These are phyloP conservation scores for Gymnoscelis rufifasciata DNA, from an alignment of 2,888 invertebrate genomes.

Conservation along the genomic window DNA sequence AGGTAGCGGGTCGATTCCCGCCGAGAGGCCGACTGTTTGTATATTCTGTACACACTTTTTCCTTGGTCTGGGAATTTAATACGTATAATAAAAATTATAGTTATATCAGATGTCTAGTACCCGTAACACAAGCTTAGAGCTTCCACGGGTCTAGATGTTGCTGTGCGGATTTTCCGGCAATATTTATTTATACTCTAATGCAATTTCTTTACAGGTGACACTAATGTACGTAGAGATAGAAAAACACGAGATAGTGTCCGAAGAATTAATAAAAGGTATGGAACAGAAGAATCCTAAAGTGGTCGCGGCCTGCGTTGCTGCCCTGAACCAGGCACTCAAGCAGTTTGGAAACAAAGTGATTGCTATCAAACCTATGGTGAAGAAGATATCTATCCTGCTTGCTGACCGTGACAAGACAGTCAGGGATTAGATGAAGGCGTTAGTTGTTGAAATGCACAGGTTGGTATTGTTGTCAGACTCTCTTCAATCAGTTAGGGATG, in stretches of 20 bases:
- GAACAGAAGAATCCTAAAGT: conserved; percentile 98
- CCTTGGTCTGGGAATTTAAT: too few relatives aligned
- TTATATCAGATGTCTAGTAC: too few relatives aligned
- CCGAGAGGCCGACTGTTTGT: too few relatives aligned
- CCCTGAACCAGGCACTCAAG: conserved; percentile 86
- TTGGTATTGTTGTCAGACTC: too few relatives aligned
- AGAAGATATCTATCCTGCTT: conserved; percentile 89
- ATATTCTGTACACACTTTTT: too few relatives aligned
- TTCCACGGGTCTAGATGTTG: too few relatives aligned
- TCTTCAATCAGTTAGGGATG: too few relatives aligned
- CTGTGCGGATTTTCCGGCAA: too few relatives aligned
- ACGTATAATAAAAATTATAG: too few relatives aligned
- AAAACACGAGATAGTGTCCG: conserved; percentile 92
- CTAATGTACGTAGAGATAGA: conserved; percentile 98
- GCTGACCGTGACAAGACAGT: conserved; percentile 95
- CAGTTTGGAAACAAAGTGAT: conserved; percentile 97
- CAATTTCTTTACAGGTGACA: conserved; percentile 81
- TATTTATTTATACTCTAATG: not conserved
- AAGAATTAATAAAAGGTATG: conserved; percentile 95
- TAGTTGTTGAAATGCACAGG: conserved; percentile 95
- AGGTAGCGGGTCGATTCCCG: too few relatives aligned
- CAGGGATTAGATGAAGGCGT: conserved; percentile 92
- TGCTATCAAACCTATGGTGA: conserved; percentile 91
- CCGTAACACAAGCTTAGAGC: too few relatives aligned
- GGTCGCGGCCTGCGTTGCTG: conserved; percentile 89